Evolutionary conservation across 2,113 vertebrate genomes (phyloP).

Genomic region (Genyomyrus donnyi): DNA sequence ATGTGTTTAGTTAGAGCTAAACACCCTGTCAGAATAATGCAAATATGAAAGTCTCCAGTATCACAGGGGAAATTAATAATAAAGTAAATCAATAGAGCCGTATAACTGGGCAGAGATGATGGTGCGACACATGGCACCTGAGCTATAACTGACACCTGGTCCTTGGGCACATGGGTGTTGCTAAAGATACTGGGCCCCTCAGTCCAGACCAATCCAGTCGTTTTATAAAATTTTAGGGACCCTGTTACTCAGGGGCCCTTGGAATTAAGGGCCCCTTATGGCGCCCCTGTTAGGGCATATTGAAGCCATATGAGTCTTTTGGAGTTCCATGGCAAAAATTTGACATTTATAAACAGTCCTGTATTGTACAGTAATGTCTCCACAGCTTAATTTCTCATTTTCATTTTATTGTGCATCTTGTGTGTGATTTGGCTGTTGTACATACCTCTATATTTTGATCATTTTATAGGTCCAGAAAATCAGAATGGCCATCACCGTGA

Average conservation of each 20-base stretch:
- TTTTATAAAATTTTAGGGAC: no score
- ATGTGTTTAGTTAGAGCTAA: neutral
- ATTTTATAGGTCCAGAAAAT: conserved; percentile 82
- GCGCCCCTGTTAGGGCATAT: neutral
- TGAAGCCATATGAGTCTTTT: neutral
- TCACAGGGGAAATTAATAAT: neutral
- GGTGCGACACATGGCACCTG: neutral
- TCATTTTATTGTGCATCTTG: neutral
- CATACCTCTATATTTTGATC: conserved; percentile 1
- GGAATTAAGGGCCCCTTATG: no score
- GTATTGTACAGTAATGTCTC: neutral
- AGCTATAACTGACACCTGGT: neutral
- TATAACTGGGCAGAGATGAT: neutral
- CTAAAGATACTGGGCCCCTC: no score
- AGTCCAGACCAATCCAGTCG: no score
- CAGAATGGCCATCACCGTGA: conserved; percentile 57
- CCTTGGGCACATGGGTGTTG: neutral
- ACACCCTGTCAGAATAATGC: neutral
- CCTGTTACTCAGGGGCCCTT: no score
- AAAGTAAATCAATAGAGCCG: neutral
- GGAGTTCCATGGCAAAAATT: neutral
- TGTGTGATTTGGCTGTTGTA: neutral
- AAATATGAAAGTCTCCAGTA: neutral
- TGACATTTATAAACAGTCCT: neutral
- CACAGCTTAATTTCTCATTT: neutral